Evolutionary conservation across 2,797 vertebrate species (phyloP), one percentile per base, ranked within the genome.

Genomic region (Chloroceryle inda): DNA sequence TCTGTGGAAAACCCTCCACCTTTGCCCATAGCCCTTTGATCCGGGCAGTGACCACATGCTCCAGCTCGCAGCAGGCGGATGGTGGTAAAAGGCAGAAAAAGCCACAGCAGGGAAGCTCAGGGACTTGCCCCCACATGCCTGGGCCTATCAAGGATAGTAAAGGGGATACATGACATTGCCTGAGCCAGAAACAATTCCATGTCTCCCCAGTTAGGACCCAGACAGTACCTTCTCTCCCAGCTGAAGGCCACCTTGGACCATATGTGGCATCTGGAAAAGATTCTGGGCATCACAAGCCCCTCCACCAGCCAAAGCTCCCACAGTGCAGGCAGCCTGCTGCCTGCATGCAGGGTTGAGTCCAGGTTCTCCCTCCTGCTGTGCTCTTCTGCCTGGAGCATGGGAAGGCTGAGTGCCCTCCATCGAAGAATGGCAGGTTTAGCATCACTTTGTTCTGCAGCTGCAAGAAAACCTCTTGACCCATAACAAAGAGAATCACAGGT

Each of bases 381-480:
- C 63, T 40, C 55, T 1, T 2, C 27, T 16, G 33, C 23, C 33
- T 2, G 1, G 11, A 31, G 24, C 26, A 3, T 0, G 0, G 29
- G 33, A 38, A 73, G 29, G 26, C 50, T 10, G 49, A 53, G 49
- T 0, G 14, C 29, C 45, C 40, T 0, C 13, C 73, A 31, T 59
- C 4, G 1, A 67, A 18, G 29, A 56, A 31, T 8, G 37, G 55
- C 40, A 52, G 55, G 55, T 76, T 31, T 4, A 58, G 59, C 45
- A 56, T 2, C 0, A 0, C 42, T 66, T 4, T 20, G 27, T 59
- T 68, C 63, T 6, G 11, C 40, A 27, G 72, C 38, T 11, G 0
- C 5, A 4, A 66, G 42, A 20, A 88, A 77, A 67, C 16, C 21
- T n/a, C 73, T 47, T 8, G 27, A 29, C 24, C 56, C 6, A 4